Conservation (phyloP, 1,140 invertebrate genomes). For the Lordiphosa collinella region DNA sequence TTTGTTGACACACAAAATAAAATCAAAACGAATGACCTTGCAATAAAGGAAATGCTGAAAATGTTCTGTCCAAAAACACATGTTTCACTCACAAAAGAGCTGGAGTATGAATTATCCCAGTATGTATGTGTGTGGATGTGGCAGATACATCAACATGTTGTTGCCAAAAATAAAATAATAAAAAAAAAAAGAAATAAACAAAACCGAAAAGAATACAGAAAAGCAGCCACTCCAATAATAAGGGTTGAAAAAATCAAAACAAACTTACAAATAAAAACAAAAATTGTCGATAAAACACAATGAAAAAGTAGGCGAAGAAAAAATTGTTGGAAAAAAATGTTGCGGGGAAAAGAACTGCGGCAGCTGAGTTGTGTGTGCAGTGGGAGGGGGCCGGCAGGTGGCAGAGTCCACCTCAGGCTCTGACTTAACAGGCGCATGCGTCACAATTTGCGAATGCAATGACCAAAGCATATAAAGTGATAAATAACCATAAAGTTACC, state of each 20-base stretch:
- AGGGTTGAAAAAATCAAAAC: constrained; percentile 2
- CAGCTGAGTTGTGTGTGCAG: too few relatives aligned
- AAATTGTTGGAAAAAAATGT: constrained; percentile 52
- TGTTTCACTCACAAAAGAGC: constrained; percentile 29
- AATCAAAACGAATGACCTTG: constrained; percentile 74
- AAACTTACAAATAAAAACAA: constrained; percentile 1
- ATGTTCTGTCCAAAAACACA: constrained; percentile 47
- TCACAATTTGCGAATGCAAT: constrained; percentile 39
- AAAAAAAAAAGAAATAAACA: constrained; percentile 10
- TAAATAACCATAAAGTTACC: constrained; percentile 25
- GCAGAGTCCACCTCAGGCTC: neutral
- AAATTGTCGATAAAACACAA: constrained; percentile 1
- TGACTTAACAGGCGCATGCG: constrained; percentile 41
- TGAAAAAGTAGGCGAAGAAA: constrained; percentile 35
- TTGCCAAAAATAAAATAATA: constrained; percentile 31
- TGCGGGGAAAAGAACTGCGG: constrained; percentile 18
- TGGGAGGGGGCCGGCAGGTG: neutral
- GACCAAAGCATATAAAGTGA: constrained; percentile 27
- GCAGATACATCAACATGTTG: constrained; percentile 54
- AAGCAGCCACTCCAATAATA: neutral
- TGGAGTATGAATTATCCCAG: neutral
- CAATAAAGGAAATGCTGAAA: constrained; percentile 44
- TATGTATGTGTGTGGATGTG: neutral
- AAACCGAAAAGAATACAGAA: neutral
- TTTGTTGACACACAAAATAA: constrained; percentile 71